Evolutionary conservation across 2,113 vertebrate species (phyloP), one percentile per base, ranked within the genome.

Genomic region (Xiphorhynchus elegans): DNA sequence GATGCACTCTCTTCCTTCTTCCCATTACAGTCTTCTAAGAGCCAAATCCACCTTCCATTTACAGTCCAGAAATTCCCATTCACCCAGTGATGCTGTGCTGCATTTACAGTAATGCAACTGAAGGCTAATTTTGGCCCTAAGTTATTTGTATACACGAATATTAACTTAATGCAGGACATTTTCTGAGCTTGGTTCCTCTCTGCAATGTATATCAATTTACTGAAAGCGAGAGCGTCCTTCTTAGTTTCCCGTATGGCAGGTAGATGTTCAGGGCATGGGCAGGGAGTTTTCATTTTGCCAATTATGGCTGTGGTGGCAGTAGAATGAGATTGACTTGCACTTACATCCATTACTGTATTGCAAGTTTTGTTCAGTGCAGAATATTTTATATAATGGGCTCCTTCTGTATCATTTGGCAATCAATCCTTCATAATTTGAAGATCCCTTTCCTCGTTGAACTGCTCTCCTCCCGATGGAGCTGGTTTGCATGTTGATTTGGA

Each of bases 151-250:
- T 37, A 19, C 68, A 68, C 2, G 0, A 68, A 75, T 92, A 97
- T 93, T 94, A 96, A 95, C 70, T 94, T 96, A 95, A 95, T 91
- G 92, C 49, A 84, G 90, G 50, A 50, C 79, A 84, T 96, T 96
- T 96, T 97, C 90, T 83, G 78, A 85, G 88, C 77, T 74, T 7
- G 1, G 40, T 59, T 87, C 91, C 81, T 84, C 91, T 92, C 76
- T 82, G 75, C 75, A 77, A 25, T 2, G 0, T 69, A 14, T 95
- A 90, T 96, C 96, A 92, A 79, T 79, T 96, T 95, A 87, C 94
- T 91, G 93, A 93, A 85, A 93, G 88, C 0, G 1, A 76, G 56
- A 89, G 49, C 33, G 72, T 81, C 77, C 53, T 37, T 59, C 90
- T 37, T 7, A 66, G 66, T 84, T 92, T 95, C 87, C 93, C 3